Conservation (phyloP, 2,797 vertebrate genomes). For the Chloroceryle amazona region DNA sequence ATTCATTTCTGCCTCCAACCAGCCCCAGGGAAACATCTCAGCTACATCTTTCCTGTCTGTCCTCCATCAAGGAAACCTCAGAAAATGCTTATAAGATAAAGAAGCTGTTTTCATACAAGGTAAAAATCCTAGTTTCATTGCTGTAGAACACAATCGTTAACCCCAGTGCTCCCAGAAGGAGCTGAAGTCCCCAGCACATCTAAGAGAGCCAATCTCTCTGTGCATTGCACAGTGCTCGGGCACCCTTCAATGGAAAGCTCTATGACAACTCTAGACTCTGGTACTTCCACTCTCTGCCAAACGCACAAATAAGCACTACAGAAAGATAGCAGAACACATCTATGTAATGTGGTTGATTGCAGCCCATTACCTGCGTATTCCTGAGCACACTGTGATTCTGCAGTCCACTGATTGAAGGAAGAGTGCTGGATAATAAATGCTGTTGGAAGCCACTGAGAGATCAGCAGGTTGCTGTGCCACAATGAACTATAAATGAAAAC, state of each 20-base stretch:
- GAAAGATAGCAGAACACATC: constrained; percentile 10
- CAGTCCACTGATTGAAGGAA: constrained; percentile 33
- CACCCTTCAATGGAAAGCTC: background rate
- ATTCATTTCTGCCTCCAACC: background rate
- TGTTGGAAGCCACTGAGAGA: constrained; percentile 31
- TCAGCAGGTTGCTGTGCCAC: constrained; percentile 28
- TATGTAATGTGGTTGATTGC: background rate
- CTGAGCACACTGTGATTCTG: background rate
- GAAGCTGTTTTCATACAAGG: background rate
- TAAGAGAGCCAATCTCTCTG: background rate
- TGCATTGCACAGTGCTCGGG: background rate
- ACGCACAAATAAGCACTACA: background rate
- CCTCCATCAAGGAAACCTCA: background rate
- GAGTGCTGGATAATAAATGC: background rate
- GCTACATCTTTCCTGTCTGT: fast-evolving
- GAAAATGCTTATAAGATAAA: background rate
- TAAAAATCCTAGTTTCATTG: background rate
- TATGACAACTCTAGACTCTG: background rate
- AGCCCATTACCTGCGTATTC: constrained; percentile 30
- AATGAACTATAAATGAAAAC: constrained; percentile 16
- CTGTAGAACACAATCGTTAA: background rate
- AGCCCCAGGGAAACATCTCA: background rate
- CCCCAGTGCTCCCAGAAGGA: background rate
- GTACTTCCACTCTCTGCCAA: constrained; percentile 9
- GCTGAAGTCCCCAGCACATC: background rate